These are phyloP conservation scores for Varanus salvator DNA, from an alignment of 2,113 vertebrate species.

Conservation along the genomic window DNA sequence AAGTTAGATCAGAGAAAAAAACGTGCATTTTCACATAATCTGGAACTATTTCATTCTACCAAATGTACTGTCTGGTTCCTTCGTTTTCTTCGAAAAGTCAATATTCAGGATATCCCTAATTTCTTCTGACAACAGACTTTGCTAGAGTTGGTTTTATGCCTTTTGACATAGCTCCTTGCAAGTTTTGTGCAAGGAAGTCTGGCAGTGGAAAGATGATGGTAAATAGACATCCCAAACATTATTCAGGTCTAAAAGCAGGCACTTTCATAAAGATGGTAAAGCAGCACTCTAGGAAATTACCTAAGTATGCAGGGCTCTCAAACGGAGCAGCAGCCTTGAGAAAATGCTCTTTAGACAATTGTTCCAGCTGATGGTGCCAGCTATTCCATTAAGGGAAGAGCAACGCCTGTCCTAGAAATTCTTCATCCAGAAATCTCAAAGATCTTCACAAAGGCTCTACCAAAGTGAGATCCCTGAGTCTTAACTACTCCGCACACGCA, in stretches of 20 bases:
- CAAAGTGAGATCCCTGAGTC: background rate
- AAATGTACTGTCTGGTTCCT: background rate
- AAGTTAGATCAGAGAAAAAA: background rate
- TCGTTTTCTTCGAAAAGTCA: background rate
- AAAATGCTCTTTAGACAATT: background rate
- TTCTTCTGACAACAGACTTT: background rate
- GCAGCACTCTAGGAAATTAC: constrained; percentile 21
- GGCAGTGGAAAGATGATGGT: constrained; percentile 5
- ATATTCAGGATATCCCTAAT: background rate
- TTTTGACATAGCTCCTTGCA: fast-evolving
- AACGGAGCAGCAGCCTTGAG: background rate
- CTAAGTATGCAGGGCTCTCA: background rate
- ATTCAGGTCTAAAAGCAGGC: constrained; percentile 1
- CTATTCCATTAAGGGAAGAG: constrained; percentile 23
- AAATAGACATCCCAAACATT: background rate
- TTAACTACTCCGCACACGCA: background rate
- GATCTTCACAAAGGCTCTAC: background rate
- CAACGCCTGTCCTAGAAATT: background rate
- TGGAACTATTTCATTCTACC: background rate
- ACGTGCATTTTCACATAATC: background rate
- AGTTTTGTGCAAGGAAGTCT: background rate
- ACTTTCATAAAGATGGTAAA: background rate
- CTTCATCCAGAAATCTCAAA: background rate
- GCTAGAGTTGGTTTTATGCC: background rate
- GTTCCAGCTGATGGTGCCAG: background rate